Evolutionary conservation across 2,888 invertebrate genomes (phyloP), one percentile per base, ranked within the genome.

Genomic region (Criorhina ranunculi): DNA sequence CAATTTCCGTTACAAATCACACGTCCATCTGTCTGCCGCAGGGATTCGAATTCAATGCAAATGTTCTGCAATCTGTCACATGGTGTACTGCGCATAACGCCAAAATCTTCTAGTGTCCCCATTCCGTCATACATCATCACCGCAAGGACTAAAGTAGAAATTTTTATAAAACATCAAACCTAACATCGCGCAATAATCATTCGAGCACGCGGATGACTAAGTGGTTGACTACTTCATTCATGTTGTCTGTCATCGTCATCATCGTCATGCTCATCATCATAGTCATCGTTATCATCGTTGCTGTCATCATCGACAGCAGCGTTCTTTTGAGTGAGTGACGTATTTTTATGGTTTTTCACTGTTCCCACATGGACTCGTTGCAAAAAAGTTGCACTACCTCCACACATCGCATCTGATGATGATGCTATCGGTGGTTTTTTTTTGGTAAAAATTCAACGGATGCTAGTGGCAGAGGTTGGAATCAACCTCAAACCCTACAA

Each of bases 211-310:
- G 29, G 60, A 57, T 62, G 62, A 78, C 46, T 78, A 78, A 70
- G 53, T 78, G 79, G 79, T 64, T 79, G 79, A 79, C 64, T 64
- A 42, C 40, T 72, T 64, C 42, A 62, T 64, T 66, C 49, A 66
- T 72, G 73, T 66, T 49, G 57, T 59, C 64, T 57, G 62, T 72
- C 62, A 62, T 62, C 70, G n/a, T 60, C 51, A 42, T 42, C 59
- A 37, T 70, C 35, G 37, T 44, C 44, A 6, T 40, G 53, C 17
- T 37, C 62, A 12, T 57, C 64, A 29, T 37, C 64, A 55, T 69
- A 9, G 12, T 15, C 55, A 40, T 59, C 42, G 44, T 42, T 15
- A 24, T 66, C 55, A 12, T 17, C 31, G 17, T 55, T 17, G 17
- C 7, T 60, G 35, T 73, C 46, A 62, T 37, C 35, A 46, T 72